phyloP scores from a whole-genome alignment of 2,888 invertebrate species.

The Poecilus cupreus region DNA sequence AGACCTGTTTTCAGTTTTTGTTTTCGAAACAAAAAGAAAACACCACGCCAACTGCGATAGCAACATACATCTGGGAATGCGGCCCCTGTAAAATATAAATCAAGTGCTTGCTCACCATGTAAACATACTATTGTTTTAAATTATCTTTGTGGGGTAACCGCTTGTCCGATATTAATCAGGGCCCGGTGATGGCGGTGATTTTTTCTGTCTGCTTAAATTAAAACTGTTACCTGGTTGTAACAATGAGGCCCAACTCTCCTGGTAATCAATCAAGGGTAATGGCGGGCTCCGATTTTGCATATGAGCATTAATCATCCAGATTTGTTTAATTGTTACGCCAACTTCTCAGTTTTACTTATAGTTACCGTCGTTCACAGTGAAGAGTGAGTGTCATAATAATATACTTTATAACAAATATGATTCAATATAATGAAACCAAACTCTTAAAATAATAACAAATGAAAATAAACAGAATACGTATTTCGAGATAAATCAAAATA shows the following conservation, averaged over 20 bases:
- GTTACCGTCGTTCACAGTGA: not conserved
- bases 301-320: constrained; percentile 52
- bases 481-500: too few relatives aligned
- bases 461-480: too few relatives aligned
- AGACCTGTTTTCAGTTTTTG: constrained; percentile 54
- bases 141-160: constrained; percentile 52
- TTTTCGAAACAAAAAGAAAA: constrained; percentile 50
- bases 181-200: constrained; percentile 43
- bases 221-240: constrained; percentile 55
- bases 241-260: not conserved
- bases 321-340: constrained; percentile 54
- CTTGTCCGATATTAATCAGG: constrained; percentile 53
- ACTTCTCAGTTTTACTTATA: not conserved
- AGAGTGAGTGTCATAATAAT: too few relatives aligned
- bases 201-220: constrained; percentile 56
- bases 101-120: constrained; percentile 50
- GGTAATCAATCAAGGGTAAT: constrained; percentile 55
- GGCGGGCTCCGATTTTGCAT: constrained; percentile 44
- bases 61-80: constrained; percentile 53
- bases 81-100: constrained; percentile 51
- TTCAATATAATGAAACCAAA: too few relatives aligned
- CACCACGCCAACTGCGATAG: constrained; percentile 43
- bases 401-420: too few relatives aligned
- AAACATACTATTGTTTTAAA: constrained; percentile 59
- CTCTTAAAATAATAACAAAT: too few relatives aligned